Percentiles rank a stretch among this genome's conserved stretches.
phyloP scores from a whole-genome alignment of 1,140 invertebrate species.

The Planococcus citri region DNA sequence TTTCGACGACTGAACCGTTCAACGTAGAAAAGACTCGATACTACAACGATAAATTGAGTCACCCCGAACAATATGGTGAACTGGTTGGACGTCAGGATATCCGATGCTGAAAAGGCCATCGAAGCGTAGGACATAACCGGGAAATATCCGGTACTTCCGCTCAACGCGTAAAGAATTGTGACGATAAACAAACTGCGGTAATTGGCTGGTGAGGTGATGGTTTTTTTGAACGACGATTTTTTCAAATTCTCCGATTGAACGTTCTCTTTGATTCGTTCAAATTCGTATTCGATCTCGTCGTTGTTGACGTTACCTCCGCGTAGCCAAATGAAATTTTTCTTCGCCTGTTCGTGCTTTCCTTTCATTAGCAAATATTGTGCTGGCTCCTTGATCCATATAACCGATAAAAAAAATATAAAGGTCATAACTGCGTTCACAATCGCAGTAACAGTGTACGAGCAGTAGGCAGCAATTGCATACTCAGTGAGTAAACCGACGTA shows the following conservation, averaged over 20 bases:
- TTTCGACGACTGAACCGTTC: slow-evolving; percentile 38
- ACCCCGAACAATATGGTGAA: slow-evolving; percentile 28
- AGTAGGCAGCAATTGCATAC: slow-evolving; percentile 59
- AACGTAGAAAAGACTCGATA: slow-evolving; percentile 36
- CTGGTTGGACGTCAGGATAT: slow-evolving; percentile 21
- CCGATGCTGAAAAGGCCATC: slow-evolving; percentile 31
- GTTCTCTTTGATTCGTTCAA: neutral
- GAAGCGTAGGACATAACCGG: slow-evolving; percentile 28
- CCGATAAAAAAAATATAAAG: slow-evolving; percentile 47
- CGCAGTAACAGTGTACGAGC: slow-evolving; percentile 51
- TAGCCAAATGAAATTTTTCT: slow-evolving; percentile 52
- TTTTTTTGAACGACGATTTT: slow-evolving; percentile 29
- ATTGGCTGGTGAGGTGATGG: slow-evolving; percentile 36
- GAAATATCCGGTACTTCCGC: slow-evolving; percentile 25
- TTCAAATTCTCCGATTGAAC: neutral
- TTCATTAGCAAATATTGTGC: slow-evolving; percentile 53
- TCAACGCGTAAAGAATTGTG: neutral
- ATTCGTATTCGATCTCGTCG: neutral
- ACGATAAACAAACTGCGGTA: slow-evolving; percentile 33
- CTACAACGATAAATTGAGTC: slow-evolving; percentile 34
- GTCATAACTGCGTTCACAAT: slow-evolving; percentile 47
- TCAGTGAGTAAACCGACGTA: slow-evolving; percentile 62
- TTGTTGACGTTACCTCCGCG: slow-evolving; percentile 27
- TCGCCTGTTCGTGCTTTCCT: slow-evolving; percentile 46
- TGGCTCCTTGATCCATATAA: slow-evolving; percentile 65